Base-by-base conservation (phyloP, 2,797 vertebrate genomes). In the Octomys mimax region DNA sequence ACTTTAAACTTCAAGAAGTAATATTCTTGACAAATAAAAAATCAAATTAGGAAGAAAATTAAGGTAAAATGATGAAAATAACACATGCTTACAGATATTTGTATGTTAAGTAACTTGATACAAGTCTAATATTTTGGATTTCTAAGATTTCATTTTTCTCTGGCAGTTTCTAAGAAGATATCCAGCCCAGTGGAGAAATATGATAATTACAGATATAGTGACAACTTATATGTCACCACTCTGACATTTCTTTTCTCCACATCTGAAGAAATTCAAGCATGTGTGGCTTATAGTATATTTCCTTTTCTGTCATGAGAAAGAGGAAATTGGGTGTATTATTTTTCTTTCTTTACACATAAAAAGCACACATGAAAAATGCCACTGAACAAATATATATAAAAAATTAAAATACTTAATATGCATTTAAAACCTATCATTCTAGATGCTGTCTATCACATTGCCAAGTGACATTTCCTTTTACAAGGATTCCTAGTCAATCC, bases 161-260 rank as follows among this genome's bases (percentile, higher is more conserved):
- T 86, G 70, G 31, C 3, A 89, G 24, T 13, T 52, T 92, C 24
- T 9, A 79, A 83, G 46, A 87, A 96, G 46, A 86, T 31, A 79
- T n/a, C 68, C 9, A 95, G 24, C 12, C 75, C 12, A 21, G 57
- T 42, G 57, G 92, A 87, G 18, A 95, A 95, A 92, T 33, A 2
- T 36, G 19, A 91, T 81, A 77, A 95, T 70, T 94, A 89, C 82
- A 77, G 91, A 79, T 75, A 64, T 61, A 14, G 13, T 92, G 57
- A 24, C 33, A 93, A 79, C 7, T 13, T 54, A 1, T 36, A n/a
- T 88, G 80, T 61, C 31, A 70, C 73, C 28, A 49, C 1, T 28
- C 13, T 68, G n/a, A 18, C 9, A 39, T 83, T 75, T 85, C 93
- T 39, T 46, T 95, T 92, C 90, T 71, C 10, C 18, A 83, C 2